Conservation (phyloP, 2,888 invertebrate genomes). For the Tyria jacobaeae region DNA sequence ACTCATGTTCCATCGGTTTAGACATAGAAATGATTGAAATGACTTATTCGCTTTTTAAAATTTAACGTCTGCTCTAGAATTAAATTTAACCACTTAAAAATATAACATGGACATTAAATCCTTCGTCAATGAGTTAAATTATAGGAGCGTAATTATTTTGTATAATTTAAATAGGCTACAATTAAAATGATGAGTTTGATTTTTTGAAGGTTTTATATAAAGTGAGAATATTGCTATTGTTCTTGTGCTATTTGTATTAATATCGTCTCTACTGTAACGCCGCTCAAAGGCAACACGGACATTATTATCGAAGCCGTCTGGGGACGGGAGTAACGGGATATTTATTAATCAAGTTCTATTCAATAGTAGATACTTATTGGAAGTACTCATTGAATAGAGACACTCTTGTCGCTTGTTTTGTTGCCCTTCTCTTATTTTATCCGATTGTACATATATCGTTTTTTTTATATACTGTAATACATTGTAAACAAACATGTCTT, state of each 20-base stretch:
- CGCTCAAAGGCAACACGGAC: conserved; percentile 3
- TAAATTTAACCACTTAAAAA: no score
- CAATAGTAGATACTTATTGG: conserved; percentile 20
- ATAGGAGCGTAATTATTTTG: conserved; percentile 25
- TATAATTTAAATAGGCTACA: conserved; percentile 43
- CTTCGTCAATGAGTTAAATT: conserved; percentile 3
- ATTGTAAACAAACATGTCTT: conserved; percentile 64
- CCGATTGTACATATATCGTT: conserved; percentile 61
- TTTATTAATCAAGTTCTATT: conserved; percentile 19
- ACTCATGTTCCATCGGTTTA: no score
- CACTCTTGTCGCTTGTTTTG: conserved; percentile 20
- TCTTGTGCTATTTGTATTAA: conserved; percentile 1
- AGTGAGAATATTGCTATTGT: conserved; percentile 5
- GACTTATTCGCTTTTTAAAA: no score
- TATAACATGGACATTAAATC: neutral
- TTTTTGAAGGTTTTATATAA: conserved; percentile 20
- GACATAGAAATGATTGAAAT: no score
- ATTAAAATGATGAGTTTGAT: conserved; percentile 27
- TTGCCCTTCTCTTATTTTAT: conserved; percentile 25
- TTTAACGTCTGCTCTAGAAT: no score
- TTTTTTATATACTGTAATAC: conserved; percentile 53
- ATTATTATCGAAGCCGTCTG: conserved; percentile 2
- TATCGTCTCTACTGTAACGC: neutral
- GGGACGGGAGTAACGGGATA: conserved; percentile 22
- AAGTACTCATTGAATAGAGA: conserved; percentile 12